Percentiles rank a stretch among this genome's conserved stretches.
Evolutionary conservation across 1,140 invertebrate genomes (phyloP).

Genomic region (Drosophila virilis): DNA sequence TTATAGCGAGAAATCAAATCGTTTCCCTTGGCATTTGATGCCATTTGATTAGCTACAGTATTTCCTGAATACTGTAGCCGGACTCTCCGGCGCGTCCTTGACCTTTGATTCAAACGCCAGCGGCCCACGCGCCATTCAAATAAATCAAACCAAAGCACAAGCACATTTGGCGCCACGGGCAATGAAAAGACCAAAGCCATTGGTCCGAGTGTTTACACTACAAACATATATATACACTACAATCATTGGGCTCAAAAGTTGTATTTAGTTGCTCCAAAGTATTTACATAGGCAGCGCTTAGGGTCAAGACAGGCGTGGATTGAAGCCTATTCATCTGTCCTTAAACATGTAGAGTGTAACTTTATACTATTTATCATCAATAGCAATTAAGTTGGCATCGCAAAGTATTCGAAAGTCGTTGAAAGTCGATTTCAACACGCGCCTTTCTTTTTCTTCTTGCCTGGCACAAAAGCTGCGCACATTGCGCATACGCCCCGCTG

Average conservation of each 20-base stretch:
- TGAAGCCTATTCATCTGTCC: too few species aligned
- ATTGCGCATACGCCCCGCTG: slow-evolving; percentile 43
- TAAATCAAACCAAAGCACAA: slow-evolving; percentile 37
- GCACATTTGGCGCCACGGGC: slow-evolving; percentile 5
- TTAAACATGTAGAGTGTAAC: too few species aligned
- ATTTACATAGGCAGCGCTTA: not conserved
- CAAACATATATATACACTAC: slow-evolving; percentile 8
- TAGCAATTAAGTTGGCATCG: not conserved
- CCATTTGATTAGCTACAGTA: slow-evolving; percentile 54
- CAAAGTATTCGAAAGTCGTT: slow-evolving; percentile 16
- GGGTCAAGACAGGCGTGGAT: not conserved
- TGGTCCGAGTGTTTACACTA: slow-evolving; percentile 25
- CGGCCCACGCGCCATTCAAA: slow-evolving; percentile 41
- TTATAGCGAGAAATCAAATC: slow-evolving; percentile 67
- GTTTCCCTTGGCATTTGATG: slow-evolving; percentile 66
- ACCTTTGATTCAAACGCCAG: slow-evolving; percentile 13
- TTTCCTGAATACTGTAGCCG: slow-evolving; percentile 12
- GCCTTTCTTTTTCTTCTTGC: not conserved
- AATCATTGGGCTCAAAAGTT: slow-evolving; percentile 29
- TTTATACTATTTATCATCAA: not conserved
- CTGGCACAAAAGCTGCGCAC: slow-evolving; percentile 1
- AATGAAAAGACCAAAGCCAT: slow-evolving; percentile 22
- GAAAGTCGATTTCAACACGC: not conserved
- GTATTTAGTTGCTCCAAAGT: slow-evolving; percentile 17
- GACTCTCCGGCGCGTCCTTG: slow-evolving; percentile 49